Evolutionary conservation across 2,888 invertebrate species (phyloP), one percentile per base, ranked within the genome.

Genomic region (Disparrhopalites patrizii): DNA sequence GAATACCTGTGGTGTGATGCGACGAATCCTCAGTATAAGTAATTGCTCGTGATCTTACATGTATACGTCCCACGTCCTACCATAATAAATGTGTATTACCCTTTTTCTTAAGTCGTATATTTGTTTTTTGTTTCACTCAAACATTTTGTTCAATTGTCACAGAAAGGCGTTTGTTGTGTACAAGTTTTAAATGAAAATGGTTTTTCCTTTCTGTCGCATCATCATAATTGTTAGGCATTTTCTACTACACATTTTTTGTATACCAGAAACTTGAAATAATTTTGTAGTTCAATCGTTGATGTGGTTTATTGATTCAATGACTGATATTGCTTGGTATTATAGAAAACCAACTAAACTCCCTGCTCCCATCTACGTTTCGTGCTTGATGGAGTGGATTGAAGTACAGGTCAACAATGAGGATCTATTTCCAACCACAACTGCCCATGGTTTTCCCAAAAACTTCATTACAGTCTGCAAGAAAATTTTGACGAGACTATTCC

Each of bases 351-450:
- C 90, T 25, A 85, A 86, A 36, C 79, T 93, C 65, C 90, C 93
- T 8, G 93, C 93, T 4, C 88, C 88, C 27, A 86, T 89, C 77
- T 94, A 94, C 77, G 88, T 93, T 67, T 84, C 86, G 68, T 81
- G 90, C 55, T 81, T 93, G 20, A 93, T 93, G 91, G 93, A 93
- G 78, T 94, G 93, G 93, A 88, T 90, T 50, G 94, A 94, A 80
- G 80, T 85, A 47, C 91, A 93, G 80, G 93, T 94, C 73, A 94
- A 94, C 78, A 88, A 93, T 78, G 93, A 93, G 80, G 81, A 84
- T 43, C 81, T 92, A 57, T 94, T 94, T 78, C 93, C 93, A 0
- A 87, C 90, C 20, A 52, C 51, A 36, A 62, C 62, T 13, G 31
- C n/a, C 13, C 84, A 90, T 70, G 91, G 93, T 36, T 94, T 94